Evolutionary conservation across 2,888 invertebrate species (phyloP).

Genomic region (Ligdia adustata): DNA sequence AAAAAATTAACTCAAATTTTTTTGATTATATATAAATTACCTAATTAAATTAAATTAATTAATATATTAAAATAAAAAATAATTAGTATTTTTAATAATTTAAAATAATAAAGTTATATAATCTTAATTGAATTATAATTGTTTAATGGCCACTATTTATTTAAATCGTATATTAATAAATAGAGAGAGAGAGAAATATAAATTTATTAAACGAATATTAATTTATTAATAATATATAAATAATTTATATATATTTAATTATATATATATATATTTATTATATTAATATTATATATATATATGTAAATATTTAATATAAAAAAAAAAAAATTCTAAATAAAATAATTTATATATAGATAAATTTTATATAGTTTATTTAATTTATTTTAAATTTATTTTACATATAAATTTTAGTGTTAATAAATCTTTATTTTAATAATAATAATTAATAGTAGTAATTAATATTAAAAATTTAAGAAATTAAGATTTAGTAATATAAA

Average conservation of each 20-base stretch:
- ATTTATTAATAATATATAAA: constrained; percentile 19
- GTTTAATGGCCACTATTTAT: too few relatives aligned
- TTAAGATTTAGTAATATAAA: constrained; percentile 84
- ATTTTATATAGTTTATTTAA: constrained; percentile 22
- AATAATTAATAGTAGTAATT: constrained; percentile 62
- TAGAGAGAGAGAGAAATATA: too few relatives aligned
- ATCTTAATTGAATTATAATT: too few relatives aligned
- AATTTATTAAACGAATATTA: constrained; percentile 14
- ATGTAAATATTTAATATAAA: constrained; percentile 8
- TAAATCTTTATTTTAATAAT: constrained; percentile 69
- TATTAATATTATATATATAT: neutral
- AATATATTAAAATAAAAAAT: constrained; percentile 34
- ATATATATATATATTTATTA: constrained; percentile 15
- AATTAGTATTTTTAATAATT: neutral
- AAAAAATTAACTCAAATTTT: too few relatives aligned
- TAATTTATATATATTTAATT: constrained; percentile 8
- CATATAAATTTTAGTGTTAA: constrained; percentile 80
- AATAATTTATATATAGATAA: constrained; percentile 15
- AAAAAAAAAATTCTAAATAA: constrained; percentile 19
- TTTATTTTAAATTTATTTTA: constrained; percentile 80
- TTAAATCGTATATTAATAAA: too few relatives aligned
- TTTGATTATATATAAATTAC: constrained; percentile 78
- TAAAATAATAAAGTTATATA: too few relatives aligned
- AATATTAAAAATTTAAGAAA: constrained; percentile 84
- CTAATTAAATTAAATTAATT: too few relatives aligned